Base-by-base conservation (phyloP, 1,140 invertebrate genomes). In the Drosophila burlai region DNA sequence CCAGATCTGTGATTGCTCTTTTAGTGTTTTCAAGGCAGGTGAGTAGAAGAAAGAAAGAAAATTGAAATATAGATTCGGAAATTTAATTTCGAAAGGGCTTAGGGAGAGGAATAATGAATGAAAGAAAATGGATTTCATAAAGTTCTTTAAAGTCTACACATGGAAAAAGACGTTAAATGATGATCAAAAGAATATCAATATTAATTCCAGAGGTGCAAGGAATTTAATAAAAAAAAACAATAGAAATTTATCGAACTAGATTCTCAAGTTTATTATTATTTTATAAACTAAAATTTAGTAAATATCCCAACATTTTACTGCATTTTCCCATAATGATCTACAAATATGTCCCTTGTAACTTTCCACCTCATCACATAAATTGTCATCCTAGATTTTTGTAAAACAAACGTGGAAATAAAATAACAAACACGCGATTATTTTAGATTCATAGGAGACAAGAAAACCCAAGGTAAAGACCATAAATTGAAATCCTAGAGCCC, bases 1-100 rank as follows among this genome's bases (percentile, higher is more conserved):
- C 64, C 38, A 21, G 67, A 68, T 72, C 29, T 72, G 38, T 72
- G 67, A 71, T 54, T 71, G 67, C 69, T 75, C 68, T 73, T 73
- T 75, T 63, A 42, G 34, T 45, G 34, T 16, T 42, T 50, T 3
- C 15, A 29, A 24, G 43, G 46, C 46, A 49, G 46, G 46, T 49
- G 46, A 4, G 24, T 6, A 24, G 3, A 24, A 24, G 8, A 11
- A 21, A 24, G 24, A 34, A 34, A 15, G 15, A 73, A 61, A 62
- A 63, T 21, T 69, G 52, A 69, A 71, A 71, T 46, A 71, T 71
- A 31, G 40, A 40, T 38, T 58, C 18, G 5, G 54, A 64, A 61
- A 65, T 61, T 43, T 43, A 61, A 65, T 65, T 61, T 62, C 16
- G 4, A 34, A 55, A 45, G 29, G 55, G 66, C 24, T 69, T 54